phyloP scores from a whole-genome alignment of 2,888 invertebrate species.

The Tiliacea citrago region DNA sequence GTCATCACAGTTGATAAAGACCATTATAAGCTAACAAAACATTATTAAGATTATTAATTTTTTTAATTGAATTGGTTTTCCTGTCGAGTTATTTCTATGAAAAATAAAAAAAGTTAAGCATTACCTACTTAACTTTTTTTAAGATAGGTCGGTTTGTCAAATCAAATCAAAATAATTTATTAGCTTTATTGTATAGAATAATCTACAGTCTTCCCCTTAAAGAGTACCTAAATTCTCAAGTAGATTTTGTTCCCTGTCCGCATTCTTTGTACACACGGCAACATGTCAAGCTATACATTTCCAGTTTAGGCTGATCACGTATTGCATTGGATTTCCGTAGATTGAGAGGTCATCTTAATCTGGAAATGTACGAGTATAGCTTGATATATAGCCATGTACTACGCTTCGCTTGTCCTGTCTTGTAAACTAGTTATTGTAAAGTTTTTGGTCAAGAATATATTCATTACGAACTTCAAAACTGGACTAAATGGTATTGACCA shows the following conservation, averaged over 20 bases:
- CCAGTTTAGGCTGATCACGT: too few species aligned
- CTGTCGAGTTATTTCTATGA: not conserved
- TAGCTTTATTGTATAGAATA: not conserved
- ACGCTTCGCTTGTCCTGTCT: not conserved
- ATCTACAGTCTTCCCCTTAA: too few species aligned
- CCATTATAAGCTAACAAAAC: slow-evolving; percentile 17
- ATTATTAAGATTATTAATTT: slow-evolving; percentile 8
- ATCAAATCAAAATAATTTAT: not conserved
- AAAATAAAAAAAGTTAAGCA: not conserved
- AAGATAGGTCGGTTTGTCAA: not conserved
- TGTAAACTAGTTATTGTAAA: not conserved
- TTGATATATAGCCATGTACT: too few species aligned
- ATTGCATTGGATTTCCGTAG: too few species aligned
- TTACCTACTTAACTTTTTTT: too few species aligned
- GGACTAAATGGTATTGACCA: too few species aligned
- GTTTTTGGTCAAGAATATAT: not conserved
- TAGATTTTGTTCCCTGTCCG: not conserved
- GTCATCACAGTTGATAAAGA: slow-evolving; percentile 3
- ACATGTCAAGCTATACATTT: too few species aligned
- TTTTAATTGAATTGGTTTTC: not conserved
- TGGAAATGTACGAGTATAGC: too few species aligned
- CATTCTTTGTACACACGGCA: not conserved
- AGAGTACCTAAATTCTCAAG: not conserved
- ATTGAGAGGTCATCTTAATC: too few species aligned
- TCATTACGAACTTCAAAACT: not conserved